Conservation (phyloP, 2,888 invertebrate species). For the Strigamia crassipes region DNA sequence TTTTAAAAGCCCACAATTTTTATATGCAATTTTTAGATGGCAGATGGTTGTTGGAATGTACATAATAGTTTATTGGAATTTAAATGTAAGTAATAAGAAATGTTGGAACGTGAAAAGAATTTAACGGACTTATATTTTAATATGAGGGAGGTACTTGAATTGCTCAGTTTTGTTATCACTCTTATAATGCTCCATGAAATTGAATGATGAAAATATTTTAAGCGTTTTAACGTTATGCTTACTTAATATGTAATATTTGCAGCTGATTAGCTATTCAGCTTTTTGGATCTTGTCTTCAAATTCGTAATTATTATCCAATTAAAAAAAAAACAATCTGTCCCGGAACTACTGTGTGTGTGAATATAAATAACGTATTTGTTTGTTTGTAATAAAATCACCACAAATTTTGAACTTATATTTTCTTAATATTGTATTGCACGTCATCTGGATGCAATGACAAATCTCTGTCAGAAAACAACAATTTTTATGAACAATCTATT, state of each 20-base stretch:
- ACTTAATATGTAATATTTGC: not conserved
- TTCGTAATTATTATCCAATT: constrained; percentile 21
- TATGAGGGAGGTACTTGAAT: not conserved
- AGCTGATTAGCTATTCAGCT: not conserved
- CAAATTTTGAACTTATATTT: constrained; percentile 17
- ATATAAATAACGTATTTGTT: not conserved
- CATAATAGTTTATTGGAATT: constrained; percentile 1
- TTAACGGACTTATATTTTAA: not conserved
- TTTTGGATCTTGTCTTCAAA: not conserved
- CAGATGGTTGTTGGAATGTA: constrained; percentile 7
- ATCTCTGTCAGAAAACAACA: not conserved
- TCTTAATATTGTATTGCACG: constrained; percentile 25
- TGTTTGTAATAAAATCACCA: constrained; percentile 14
- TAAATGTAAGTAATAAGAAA: not conserved
- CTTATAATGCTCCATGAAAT: not conserved
- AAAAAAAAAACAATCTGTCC: not conserved
- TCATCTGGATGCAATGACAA: not conserved
- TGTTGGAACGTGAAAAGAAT: not conserved
- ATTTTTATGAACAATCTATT: not conserved
- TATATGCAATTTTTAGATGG: constrained; percentile 25
- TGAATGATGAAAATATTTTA: not conserved
- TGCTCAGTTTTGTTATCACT: not conserved
- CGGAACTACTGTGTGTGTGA: not conserved
- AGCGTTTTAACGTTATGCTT: not conserved
- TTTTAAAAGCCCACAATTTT: not conserved